Evolutionary conservation across 2,888 invertebrate genomes (phyloP), one percentile per base, ranked within the genome.

Genomic region (Cryptus armator): DNA sequence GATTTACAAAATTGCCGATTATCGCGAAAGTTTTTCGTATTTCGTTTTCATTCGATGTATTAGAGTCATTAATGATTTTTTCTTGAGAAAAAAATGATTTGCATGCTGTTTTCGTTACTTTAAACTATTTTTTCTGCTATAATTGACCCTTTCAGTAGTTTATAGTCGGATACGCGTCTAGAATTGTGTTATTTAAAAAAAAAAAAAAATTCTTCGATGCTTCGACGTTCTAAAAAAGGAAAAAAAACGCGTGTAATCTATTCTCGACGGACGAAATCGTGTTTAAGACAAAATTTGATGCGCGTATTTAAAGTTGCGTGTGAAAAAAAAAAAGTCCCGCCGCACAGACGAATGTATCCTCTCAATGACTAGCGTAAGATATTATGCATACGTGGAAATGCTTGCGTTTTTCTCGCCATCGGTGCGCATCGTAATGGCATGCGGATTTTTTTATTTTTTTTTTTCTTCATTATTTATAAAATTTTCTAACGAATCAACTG

Each of bases 301-400:
- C 66, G 16, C 66, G 29, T n/a, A 51, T 16, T 16, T n/a, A 59
- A 79, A 81, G 75, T 74, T 68, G 19, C 53, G 78, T 56, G 74
- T 83, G 76, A 48, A 78, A 87, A 90, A 78, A 87, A 90, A 88
- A 90, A 89, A 88, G 88, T 87, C 88, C 88, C 87, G 87, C 59
- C 80, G 88, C 88, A 87, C 88, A 87, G 88, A 89, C 89, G 89
- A 87, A 86, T 89, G 88, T 89, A 91, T 89, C 87, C 88, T 88
- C 86, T 90, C 88, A 90, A 90, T 92, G 92, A 92, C 92, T 92
- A 91, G 92, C 90, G 91, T 91, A 90, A 89, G 88, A 89, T 92
- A 92, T 92, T 91, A 92, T 92, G 91, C 90, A 89, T 89, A 90
- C 88, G 90, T 89, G 88, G 86, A 90, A 89, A 87, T 64, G 14